These are phyloP conservation scores for Chalcosyrphus nemorum DNA, from an alignment of 2,888 invertebrate species.

Conservation along the genomic window DNA sequence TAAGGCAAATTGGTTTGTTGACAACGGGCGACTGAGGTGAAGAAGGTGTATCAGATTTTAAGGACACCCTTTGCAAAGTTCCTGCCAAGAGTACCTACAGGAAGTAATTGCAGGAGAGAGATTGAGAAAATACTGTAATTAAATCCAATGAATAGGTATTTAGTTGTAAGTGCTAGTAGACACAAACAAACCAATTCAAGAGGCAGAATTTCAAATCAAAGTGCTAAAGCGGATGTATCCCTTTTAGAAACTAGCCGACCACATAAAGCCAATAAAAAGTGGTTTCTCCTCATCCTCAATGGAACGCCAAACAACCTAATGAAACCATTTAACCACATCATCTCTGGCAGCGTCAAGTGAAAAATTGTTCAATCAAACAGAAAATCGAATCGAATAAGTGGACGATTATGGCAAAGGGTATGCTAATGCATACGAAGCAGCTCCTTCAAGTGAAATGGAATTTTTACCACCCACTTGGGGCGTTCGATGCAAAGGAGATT, in stretches of 20 bases:
- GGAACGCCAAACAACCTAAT: constrained; percentile 38
- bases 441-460: constrained; percentile 65
- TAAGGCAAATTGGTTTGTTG: constrained; percentile 67
- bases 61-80: constrained; percentile 31
- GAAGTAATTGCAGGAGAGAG: constrained; percentile 33
- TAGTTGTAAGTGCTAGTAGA: neutral
- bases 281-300: neutral
- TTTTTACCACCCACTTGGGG: constrained; percentile 62
- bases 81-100: too few relatives aligned
- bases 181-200: neutral
- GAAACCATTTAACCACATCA: constrained; percentile 67
- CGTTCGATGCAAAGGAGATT: constrained; percentile 31
- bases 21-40: constrained; percentile 48
- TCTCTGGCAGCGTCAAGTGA: constrained; percentile 51
- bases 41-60: constrained; percentile 42
- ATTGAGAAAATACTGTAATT: constrained; percentile 17
- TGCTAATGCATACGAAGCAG: constrained; percentile 73
- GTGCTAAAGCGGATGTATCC: constrained; percentile 17
- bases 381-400: constrained; percentile 73
- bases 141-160: neutral
- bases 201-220: constrained; percentile 19
- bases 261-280: constrained; percentile 11
- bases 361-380: constrained; percentile 73
- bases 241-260: constrained; percentile 5
- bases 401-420: constrained; percentile 71